A percentile compares a stretch with the other conserved stretches of the same genome.
phyloP scores from a whole-genome alignment of 1,140 invertebrate genomes.

The Rhagoletis zephyria region DNA sequence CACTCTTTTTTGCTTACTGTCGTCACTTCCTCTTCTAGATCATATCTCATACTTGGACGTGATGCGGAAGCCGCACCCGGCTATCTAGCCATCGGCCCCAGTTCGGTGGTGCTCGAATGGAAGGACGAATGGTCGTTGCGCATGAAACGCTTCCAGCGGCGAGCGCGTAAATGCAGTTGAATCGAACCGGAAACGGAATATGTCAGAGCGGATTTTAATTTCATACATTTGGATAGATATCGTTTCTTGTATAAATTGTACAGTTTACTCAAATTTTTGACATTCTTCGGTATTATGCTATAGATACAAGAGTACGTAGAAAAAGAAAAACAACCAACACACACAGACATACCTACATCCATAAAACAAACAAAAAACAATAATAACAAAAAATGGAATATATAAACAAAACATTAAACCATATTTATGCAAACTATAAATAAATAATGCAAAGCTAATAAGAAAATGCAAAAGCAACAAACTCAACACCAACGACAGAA shows the following conservation, averaged over 20 bases:
- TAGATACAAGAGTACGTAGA: slow-evolving; percentile 56
- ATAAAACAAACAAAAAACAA: slow-evolving; percentile 21
- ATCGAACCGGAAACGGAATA: slow-evolving; percentile 73
- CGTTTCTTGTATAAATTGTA: slow-evolving; percentile 74
- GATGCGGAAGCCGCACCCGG: slow-evolving; percentile 82
- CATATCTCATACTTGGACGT: slow-evolving; percentile 90
- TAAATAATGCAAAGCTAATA: background rate
- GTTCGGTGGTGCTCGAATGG: slow-evolving; percentile 93
- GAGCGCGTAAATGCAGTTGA: slow-evolving; percentile 79
- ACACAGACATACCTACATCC: too few species aligned
- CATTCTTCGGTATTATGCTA: slow-evolving; percentile 72
- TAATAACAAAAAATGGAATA: slow-evolving; percentile 35
- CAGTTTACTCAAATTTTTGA: slow-evolving; percentile 73
- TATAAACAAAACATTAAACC: slow-evolving; percentile 7
- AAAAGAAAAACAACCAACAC: background rate
- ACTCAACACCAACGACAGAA: background rate
- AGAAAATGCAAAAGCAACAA: background rate
- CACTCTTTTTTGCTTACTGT: too few species aligned
- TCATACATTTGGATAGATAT: slow-evolving; percentile 73
- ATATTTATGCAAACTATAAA: slow-evolving; percentile 29
- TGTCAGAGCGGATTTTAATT: slow-evolving; percentile 73
- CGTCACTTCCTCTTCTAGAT: slow-evolving; percentile 74
- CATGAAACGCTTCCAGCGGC: slow-evolving; percentile 89
- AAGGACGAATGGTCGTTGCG: slow-evolving; percentile 93
- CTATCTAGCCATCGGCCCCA: slow-evolving; percentile 85